These are phyloP conservation scores for Ceratitis capitata DNA, from an alignment of 1,140 invertebrate species.

Conservation along the genomic window DNA sequence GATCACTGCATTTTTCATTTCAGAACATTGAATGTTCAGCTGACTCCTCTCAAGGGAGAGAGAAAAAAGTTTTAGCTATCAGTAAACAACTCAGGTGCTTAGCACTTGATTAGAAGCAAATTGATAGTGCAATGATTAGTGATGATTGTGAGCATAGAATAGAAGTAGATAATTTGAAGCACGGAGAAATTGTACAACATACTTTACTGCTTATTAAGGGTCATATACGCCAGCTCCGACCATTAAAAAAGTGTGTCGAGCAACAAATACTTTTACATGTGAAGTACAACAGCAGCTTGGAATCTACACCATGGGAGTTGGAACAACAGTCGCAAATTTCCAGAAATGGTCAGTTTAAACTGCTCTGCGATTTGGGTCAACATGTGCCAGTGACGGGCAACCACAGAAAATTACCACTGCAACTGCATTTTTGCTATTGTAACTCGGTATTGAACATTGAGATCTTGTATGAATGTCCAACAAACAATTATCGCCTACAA, in stretches of 20 bases:
- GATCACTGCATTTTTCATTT: background rate
- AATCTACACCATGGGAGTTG: background rate
- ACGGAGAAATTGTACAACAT: constrained; percentile 53
- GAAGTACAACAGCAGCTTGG: background rate
- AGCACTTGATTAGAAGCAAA: background rate
- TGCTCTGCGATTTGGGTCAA: constrained; percentile 51
- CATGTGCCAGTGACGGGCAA: background rate
- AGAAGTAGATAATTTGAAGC: constrained; percentile 52
- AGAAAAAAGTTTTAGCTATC: background rate
- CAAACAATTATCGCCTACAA: constrained; percentile 66
- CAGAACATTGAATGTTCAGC: background rate
- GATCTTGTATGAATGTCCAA: background rate
- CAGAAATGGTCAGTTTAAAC: constrained; percentile 52
- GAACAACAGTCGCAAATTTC: constrained; percentile 42
- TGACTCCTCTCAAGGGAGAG: background rate
- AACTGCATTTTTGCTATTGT: constrained; percentile 27
- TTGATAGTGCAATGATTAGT: constrained; percentile 10
- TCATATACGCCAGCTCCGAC: constrained; percentile 43
- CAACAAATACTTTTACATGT: background rate
- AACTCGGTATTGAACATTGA: background rate
- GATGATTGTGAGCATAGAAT: constrained; percentile 51
- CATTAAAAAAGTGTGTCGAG: background rate
- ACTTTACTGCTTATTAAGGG: constrained; percentile 56
- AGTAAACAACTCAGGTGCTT: background rate
- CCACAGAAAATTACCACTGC: background rate